These are phyloP conservation scores for Laterallus jamaicensis DNA, from an alignment of 2,113 vertebrate genomes.

Conservation along the genomic window DNA sequence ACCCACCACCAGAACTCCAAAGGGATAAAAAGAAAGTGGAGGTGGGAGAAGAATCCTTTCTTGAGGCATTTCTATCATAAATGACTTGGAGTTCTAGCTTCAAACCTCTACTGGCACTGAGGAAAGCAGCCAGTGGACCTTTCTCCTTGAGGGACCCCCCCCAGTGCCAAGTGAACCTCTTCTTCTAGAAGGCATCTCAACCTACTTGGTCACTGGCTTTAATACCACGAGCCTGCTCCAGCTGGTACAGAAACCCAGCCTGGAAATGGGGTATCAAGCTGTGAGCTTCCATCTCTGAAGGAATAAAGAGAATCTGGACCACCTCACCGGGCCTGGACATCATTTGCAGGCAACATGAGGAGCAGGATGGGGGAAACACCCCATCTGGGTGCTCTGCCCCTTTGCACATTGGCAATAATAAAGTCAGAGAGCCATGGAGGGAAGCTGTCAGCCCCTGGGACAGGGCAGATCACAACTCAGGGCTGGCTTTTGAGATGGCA, in stretches of 20 bases:
- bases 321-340: not conserved
- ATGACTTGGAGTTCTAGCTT: not conserved
- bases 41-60: not conserved
- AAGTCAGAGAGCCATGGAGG: not conserved
- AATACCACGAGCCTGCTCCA: not conserved
- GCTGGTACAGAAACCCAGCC: not conserved
- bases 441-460: not conserved
- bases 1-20: not conserved
- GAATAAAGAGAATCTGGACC: not conserved
- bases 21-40: not conserved
- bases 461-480: not conserved
- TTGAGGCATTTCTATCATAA: not conserved
- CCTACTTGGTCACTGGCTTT: not conserved
- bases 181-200: not conserved
- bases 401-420: not conserved
- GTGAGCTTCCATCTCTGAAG: not conserved
- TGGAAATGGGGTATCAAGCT: not conserved
- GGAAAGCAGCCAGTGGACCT: not conserved
- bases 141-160: not conserved
- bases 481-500: not conserved
- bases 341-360: not conserved
- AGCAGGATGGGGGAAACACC: not conserved
- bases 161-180: not conserved
- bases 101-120: not conserved
- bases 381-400: not conserved